Percentiles rank a stretch among this genome's conserved stretches.
phyloP scores from a whole-genome alignment of 1,140 invertebrate genomes.

The Centruroides vittatus region DNA sequence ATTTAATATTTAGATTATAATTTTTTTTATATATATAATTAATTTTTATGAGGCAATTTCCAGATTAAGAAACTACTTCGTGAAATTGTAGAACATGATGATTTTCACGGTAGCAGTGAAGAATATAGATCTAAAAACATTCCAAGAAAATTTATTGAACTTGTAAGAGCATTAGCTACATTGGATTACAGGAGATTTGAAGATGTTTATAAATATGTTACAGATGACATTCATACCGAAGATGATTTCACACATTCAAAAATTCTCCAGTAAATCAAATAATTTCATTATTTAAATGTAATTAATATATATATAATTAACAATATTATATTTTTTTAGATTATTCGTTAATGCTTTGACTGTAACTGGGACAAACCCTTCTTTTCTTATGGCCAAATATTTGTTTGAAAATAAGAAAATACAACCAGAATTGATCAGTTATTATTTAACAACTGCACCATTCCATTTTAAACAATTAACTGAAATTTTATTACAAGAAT shows the following conservation, averaged over 20 bases:
- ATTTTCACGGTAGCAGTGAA: background rate
- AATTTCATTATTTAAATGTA: no score
- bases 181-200: constrained; percentile 7
- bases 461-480: constrained; percentile 6
- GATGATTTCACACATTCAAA: no score
- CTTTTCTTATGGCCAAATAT: constrained; percentile 3
- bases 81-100: background rate
- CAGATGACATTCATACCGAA: no score
- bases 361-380: constrained; percentile 10
- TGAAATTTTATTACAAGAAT: constrained; percentile 2
- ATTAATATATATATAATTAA: background rate
- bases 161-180: constrained; percentile 1
- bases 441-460: constrained; percentile 3
- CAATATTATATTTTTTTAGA: background rate
- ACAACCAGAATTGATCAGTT: background rate
- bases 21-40: no score
- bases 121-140: constrained; percentile 7
- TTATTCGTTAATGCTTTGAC: constrained; percentile 6
- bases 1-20: background rate
- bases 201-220: background rate
- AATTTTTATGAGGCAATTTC: no score
- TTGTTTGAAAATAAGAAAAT: constrained; percentile 5
- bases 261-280: no score
- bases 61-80: no score
- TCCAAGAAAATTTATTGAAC: constrained; percentile 9